Conservation (phyloP, 2,888 invertebrate genomes). For the Cosmopolites sordidus region DNA sequence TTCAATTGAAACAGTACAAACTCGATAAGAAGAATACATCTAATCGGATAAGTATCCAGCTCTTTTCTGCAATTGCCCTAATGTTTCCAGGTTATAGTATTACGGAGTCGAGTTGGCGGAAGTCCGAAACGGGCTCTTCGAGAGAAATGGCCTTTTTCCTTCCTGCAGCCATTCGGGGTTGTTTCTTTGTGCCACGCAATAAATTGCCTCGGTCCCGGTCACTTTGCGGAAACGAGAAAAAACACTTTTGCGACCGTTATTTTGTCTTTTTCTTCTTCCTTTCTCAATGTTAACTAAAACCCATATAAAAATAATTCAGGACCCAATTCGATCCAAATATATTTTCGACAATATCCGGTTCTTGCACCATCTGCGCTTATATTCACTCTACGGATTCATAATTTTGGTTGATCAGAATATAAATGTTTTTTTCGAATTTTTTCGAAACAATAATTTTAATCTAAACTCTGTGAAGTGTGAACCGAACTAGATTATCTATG, state of each 20-base stretch:
- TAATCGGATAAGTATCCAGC: conserved; percentile 23
- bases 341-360: no score
- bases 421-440: no score
- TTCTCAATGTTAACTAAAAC: neutral
- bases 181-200: conserved; percentile 18
- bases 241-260: conserved; percentile 12
- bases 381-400: no score
- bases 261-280: conserved; percentile 2
- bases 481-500: no score
- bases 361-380: no score
- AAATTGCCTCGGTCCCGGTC: conserved; percentile 21
- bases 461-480: no score
- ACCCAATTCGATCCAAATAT: no score
- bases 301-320: neutral
- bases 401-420: no score
- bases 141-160: conserved; percentile 28
- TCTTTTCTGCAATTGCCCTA: conserved; percentile 24
- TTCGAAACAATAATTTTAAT: no score
- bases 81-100: conserved; percentile 29
- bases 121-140: conserved; percentile 18
- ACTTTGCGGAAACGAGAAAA: conserved; percentile 17
- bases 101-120: conserved; percentile 26
- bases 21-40: neutral
- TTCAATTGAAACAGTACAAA: no score
- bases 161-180: conserved; percentile 22